A percentile compares a stretch with the other conserved stretches of the same genome.
Conservation (phyloP, 2,888 invertebrate genomes). For the Trichopoda pennipes region DNA sequence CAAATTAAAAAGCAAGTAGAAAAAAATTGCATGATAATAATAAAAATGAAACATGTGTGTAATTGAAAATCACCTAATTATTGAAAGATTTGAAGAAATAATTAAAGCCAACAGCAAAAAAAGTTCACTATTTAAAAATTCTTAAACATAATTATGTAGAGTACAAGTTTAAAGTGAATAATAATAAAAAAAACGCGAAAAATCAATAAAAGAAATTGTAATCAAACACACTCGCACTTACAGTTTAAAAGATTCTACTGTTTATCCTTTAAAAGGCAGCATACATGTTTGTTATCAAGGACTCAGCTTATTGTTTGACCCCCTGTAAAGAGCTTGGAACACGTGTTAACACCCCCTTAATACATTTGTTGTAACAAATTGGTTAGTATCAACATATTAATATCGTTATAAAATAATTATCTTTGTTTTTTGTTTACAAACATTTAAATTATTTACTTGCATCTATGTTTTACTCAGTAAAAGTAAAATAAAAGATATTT, state of each 20-base stretch:
- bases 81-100: slow-evolving; percentile 24
- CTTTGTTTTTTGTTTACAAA: slow-evolving; percentile 57
- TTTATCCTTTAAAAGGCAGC: neutral
- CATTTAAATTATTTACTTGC: slow-evolving; percentile 49
- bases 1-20: slow-evolving; percentile 55
- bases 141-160: neutral
- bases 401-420: slow-evolving; percentile 49
- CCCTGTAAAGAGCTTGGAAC: slow-evolving; percentile 39
- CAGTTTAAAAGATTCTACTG: slow-evolving; percentile 25
- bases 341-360: slow-evolving; percentile 49
- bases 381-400: slow-evolving; percentile 57
- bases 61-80: slow-evolving; percentile 64
- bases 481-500: neutral
- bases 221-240: neutral
- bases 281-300: slow-evolving; percentile 1
- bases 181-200: slow-evolving; percentile 20
- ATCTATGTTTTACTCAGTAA: slow-evolving; percentile 58
- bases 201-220: slow-evolving; percentile 49
- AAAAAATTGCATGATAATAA: slow-evolving; percentile 32
- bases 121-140: slow-evolving; percentile 1
- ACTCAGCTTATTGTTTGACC: slow-evolving; percentile 5
- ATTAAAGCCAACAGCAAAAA: slow-evolving; percentile 7
- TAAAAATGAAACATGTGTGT: slow-evolving; percentile 50
- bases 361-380: slow-evolving; percentile 5
- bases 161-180: slow-evolving; percentile 20